A percentile compares a stretch with the other conserved stretches of the same genome.
These are phyloP conservation scores for Drosophila watanabei DNA, from an alignment of 1,140 invertebrate genomes.

Conservation along the genomic window DNA sequence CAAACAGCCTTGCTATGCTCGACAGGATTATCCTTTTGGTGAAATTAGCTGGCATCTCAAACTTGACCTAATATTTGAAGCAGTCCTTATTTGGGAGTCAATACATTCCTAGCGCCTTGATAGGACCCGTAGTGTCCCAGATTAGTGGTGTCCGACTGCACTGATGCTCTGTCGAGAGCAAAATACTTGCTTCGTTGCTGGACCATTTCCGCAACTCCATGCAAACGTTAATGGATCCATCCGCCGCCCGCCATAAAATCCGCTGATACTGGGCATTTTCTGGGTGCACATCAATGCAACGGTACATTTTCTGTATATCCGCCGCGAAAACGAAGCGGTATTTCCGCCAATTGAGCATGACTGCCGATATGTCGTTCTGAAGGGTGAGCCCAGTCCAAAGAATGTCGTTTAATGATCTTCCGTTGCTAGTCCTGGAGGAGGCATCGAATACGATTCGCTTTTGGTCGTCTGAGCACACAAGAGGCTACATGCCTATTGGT, in stretches of 20 bases:
- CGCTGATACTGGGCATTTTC: background rate
- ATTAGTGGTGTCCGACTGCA: too few species aligned
- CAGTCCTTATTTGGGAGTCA: too few species aligned
- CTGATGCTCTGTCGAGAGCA: too few species aligned
- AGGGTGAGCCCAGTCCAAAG: background rate
- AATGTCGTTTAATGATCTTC: too few species aligned
- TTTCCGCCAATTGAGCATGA: background rate
- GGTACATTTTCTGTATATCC: constrained; percentile 9
- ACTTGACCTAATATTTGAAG: too few species aligned
- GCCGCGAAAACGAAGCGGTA: constrained; percentile 2
- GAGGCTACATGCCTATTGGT: background rate
- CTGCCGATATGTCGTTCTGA: constrained; percentile 3
- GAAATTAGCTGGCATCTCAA: too few species aligned
- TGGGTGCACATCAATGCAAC: constrained; percentile 6
- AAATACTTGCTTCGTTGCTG: too few species aligned
- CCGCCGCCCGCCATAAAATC: background rate
- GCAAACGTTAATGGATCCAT: background rate
- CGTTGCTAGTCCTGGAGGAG: too few species aligned
- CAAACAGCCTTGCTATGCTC: background rate
- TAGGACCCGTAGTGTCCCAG: too few species aligned
- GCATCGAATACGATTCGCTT: too few species aligned
- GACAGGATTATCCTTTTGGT: background rate
- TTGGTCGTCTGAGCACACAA: background rate
- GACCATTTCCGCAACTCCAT: too few species aligned
- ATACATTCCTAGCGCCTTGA: too few species aligned